Conservation (phyloP, 2,888 invertebrate species). For the Pemphredon lugubris region DNA sequence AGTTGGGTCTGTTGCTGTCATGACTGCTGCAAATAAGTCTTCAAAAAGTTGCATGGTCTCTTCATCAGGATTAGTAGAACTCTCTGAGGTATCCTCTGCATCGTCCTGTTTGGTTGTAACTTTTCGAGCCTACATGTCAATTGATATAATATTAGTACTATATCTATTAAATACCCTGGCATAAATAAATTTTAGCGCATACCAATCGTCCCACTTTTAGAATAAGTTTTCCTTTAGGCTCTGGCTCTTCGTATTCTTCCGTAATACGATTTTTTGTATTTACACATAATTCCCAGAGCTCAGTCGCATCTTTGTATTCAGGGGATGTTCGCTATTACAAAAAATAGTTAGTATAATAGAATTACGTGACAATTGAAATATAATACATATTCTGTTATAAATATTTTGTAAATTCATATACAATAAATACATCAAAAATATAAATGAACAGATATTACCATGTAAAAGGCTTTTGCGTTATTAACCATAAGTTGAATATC, state of each 20-base stretch:
- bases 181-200: constrained; percentile 37
- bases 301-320: constrained; percentile 94
- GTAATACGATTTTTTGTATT: constrained; percentile 82
- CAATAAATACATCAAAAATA: constrained; percentile 13
- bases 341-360: constrained; percentile 21
- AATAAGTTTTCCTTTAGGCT: constrained; percentile 83
- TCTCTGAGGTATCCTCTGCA: constrained; percentile 87
- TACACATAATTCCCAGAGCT: constrained; percentile 92
- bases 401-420: neutral
- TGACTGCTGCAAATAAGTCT: constrained; percentile 93
- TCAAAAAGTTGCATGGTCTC: constrained; percentile 91
- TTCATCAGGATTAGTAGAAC: constrained; percentile 87
- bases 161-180: neutral
- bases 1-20: constrained; percentile 90
- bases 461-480: constrained; percentile 98
- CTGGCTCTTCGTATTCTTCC: constrained; percentile 82
- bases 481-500: constrained; percentile 96
- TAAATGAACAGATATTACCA: constrained; percentile 79
- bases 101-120: constrained; percentile 82
- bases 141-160: constrained; percentile 1
- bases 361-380: neutral
- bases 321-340: constrained; percentile 85
- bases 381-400: neutral
- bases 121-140: constrained; percentile 71
- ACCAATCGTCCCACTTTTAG: constrained; percentile 83